Evolutionary conservation across 1,140 invertebrate genomes (phyloP).

Genomic region (Zaprionus tsacasi): DNA sequence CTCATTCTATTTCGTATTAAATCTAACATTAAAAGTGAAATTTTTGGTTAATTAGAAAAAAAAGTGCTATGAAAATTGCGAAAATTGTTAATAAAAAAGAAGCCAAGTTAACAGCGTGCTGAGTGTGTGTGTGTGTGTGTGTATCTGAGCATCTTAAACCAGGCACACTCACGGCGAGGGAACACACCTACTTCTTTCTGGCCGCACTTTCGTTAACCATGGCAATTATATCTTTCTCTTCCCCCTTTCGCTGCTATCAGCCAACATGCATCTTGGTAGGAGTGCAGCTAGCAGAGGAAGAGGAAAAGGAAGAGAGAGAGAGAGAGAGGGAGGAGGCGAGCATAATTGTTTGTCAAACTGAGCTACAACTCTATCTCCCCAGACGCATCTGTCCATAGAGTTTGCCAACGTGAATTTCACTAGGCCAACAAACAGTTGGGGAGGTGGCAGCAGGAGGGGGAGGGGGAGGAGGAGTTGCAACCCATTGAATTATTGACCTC

Average conservation of each 20-base stretch:
- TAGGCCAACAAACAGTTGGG: neutral
- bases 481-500: constrained; percentile 5
- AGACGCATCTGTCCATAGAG: neutral
- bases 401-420: constrained; percentile 1
- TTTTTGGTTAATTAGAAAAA: constrained; percentile 74
- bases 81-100: constrained; percentile 74
- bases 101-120: constrained; percentile 28
- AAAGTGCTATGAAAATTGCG: constrained; percentile 62
- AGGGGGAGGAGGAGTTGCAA: neutral
- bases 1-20: constrained; percentile 51
- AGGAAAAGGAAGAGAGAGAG: neutral
- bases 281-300: neutral
- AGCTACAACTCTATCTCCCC: neutral
- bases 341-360: constrained; percentile 13
- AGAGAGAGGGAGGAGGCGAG: neutral
- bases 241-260: constrained; percentile 16
- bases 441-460: neutral
- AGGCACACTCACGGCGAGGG: constrained; percentile 36
- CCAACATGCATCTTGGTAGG: constrained; percentile 45
- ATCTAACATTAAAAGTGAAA: constrained; percentile 68
- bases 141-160: constrained; percentile 41
- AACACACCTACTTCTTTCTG: constrained; percentile 54
- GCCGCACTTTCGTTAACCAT: constrained; percentile 62
- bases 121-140: constrained; percentile 50
- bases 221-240: constrained; percentile 61